Conservation (phyloP, 2,888 invertebrate genomes). For the Limnephilus marmoratus region DNA sequence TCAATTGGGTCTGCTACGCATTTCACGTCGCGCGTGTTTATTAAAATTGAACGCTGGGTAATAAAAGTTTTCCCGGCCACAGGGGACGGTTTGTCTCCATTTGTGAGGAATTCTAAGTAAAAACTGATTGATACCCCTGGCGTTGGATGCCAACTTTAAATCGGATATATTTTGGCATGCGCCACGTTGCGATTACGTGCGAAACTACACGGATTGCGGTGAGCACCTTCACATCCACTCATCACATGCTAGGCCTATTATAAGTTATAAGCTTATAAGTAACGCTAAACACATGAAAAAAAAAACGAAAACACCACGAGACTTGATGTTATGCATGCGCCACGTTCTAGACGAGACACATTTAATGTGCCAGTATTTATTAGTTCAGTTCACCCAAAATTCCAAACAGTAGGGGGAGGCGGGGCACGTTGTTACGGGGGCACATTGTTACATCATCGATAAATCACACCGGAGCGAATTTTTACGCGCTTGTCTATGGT, state of each 20-base stretch:
- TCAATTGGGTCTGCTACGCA: not conserved
- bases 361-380: not conserved
- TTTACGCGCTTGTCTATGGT: too few relatives aligned
- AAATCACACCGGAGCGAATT: too few relatives aligned
- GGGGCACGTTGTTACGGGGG: too few relatives aligned
- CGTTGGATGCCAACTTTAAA: not conserved
- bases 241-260: not conserved
- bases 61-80: not conserved
- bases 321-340: not conserved
- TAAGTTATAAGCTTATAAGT: not conserved
- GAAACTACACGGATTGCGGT: not conserved
- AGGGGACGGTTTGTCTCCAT: not conserved
- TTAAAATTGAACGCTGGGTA: not conserved
- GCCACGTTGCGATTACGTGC: constrained; percentile 2
- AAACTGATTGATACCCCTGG: not conserved
- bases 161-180: not conserved
- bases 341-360: not conserved
- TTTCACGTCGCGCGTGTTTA: not conserved
- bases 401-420: too few relatives aligned
- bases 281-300: not conserved
- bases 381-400: not conserved
- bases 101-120: not conserved
- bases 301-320: not conserved
- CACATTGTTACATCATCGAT: too few relatives aligned
- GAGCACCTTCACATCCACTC: not conserved